Evolutionary conservation across 2,113 vertebrate species (phyloP).

Genomic region (Petaurus breviceps): DNA sequence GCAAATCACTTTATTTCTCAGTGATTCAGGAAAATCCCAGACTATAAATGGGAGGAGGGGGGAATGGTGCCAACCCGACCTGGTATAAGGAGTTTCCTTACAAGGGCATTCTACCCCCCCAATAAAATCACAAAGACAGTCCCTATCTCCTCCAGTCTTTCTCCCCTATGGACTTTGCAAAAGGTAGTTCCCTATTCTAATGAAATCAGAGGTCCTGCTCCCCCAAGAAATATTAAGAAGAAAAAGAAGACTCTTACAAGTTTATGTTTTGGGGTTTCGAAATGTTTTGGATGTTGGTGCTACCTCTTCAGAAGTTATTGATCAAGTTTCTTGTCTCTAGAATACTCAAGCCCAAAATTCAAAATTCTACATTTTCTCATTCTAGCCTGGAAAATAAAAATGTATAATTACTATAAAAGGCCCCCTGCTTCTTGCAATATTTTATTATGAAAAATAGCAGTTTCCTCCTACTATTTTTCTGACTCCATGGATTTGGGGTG

Average conservation of each 20-base stretch:
- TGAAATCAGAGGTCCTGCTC: not conserved
- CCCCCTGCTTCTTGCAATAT: too few species aligned
- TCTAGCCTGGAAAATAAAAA: not conserved
- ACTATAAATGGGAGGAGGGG: not conserved
- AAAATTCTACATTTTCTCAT: not conserved
- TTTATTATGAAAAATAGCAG: not conserved
- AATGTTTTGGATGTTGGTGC: not conserved
- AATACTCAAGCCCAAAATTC: not conserved
- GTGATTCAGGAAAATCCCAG: not conserved
- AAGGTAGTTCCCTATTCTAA: not conserved
- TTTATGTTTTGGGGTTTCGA: not conserved
- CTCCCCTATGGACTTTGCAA: not conserved
- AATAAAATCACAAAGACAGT: not conserved
- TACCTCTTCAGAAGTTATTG: not conserved
- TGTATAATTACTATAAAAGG: too few species aligned
- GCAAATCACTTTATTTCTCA: not conserved
- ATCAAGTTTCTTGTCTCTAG: not conserved
- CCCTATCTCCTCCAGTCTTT: not conserved
- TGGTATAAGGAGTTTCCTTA: not conserved
- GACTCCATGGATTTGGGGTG: not conserved
- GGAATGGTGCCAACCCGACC: not conserved
- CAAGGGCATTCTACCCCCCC: not conserved
- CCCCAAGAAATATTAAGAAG: not conserved
- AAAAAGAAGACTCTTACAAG: not conserved
- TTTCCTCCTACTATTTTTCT: not conserved